Conservation (phyloP, 2,113 vertebrate genomes). For the Excalfactoria chinensis region DNA sequence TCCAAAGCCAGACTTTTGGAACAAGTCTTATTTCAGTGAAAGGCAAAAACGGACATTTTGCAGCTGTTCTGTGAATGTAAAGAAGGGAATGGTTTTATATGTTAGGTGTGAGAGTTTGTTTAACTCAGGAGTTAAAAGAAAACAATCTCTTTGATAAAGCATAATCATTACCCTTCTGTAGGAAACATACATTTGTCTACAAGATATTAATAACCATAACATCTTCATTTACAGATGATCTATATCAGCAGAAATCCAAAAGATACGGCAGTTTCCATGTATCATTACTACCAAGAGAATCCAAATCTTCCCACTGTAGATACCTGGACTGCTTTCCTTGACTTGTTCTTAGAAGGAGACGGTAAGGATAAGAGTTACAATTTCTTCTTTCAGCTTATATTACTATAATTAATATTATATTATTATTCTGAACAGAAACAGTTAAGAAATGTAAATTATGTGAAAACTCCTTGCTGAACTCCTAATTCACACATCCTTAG, state of each 20-base stretch:
- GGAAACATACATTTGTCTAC: not conserved
- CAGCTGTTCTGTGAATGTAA: not conserved
- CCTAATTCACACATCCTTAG: not conserved
- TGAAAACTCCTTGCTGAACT: not conserved
- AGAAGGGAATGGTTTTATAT: not conserved
- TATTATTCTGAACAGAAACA: not conserved
- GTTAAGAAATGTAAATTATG: not conserved
- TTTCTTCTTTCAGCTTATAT: not conserved
- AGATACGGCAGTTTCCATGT: slow-evolving; percentile 81
- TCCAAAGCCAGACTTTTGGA: not conserved
- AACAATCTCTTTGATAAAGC: not conserved
- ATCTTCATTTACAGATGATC: slow-evolving; percentile 71
- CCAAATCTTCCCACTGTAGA: slow-evolving; percentile 77
- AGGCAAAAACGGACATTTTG: not conserved
- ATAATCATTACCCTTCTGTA: not conserved
- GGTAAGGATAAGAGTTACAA: slow-evolving; percentile 36
- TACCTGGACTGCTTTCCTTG: slow-evolving; percentile 74
- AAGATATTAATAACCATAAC: not conserved
- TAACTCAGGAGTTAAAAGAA: not conserved
- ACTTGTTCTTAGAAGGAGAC: slow-evolving; percentile 75
- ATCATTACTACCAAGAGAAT: slow-evolving; percentile 81
- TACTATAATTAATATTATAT: too few species aligned
- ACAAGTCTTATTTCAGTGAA: not conserved
- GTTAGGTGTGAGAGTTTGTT: not conserved
- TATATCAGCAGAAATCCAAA: slow-evolving; percentile 81